Evolutionary conservation across 2,797 vertebrate species (phyloP).

Genomic region (Chloroceryle inda): DNA sequence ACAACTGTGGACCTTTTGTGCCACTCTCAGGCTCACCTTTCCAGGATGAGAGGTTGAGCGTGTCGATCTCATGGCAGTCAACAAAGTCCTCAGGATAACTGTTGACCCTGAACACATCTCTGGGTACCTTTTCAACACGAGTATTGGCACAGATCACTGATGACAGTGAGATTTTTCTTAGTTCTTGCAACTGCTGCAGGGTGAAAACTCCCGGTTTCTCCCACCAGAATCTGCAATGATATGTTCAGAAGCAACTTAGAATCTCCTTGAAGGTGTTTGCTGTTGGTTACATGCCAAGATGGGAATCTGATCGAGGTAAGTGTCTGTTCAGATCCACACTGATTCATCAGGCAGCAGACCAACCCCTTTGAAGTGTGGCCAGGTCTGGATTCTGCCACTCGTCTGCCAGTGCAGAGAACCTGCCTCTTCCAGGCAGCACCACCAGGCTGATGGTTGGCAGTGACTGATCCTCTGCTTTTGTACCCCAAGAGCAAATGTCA

Average conservation of each 20-base stretch:
- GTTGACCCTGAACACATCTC: constrained; percentile 75
- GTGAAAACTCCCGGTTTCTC: constrained; percentile 87
- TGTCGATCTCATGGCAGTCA: not conserved
- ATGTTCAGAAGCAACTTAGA: not conserved
- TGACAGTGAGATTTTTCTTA: constrained; percentile 76
- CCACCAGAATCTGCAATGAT: constrained; percentile 88
- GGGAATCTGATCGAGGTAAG: not conserved
- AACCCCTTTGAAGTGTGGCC: not conserved
- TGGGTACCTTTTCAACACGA: constrained; percentile 80
- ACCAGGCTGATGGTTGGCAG: not conserved
- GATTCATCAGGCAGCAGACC: not conserved
- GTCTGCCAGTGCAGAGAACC: not conserved
- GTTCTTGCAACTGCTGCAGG: constrained; percentile 66
- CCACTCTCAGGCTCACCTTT: not conserved
- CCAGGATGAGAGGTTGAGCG: constrained; percentile 9
- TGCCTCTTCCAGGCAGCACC: not conserved
- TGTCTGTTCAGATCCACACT: not conserved
- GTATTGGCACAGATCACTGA: constrained; percentile 91
- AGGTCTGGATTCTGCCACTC: not conserved
- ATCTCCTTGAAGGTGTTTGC: not conserved
- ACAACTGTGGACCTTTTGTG: not conserved
- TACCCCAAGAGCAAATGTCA: not conserved
- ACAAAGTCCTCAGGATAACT: constrained; percentile 40
- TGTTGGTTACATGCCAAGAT: not conserved
- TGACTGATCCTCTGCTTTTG: not conserved